Percentiles rank a stretch among this genome's conserved stretches.
phyloP scores from a whole-genome alignment of 2,797 vertebrate genomes.

The Sphaeramia orbicularis region DNA sequence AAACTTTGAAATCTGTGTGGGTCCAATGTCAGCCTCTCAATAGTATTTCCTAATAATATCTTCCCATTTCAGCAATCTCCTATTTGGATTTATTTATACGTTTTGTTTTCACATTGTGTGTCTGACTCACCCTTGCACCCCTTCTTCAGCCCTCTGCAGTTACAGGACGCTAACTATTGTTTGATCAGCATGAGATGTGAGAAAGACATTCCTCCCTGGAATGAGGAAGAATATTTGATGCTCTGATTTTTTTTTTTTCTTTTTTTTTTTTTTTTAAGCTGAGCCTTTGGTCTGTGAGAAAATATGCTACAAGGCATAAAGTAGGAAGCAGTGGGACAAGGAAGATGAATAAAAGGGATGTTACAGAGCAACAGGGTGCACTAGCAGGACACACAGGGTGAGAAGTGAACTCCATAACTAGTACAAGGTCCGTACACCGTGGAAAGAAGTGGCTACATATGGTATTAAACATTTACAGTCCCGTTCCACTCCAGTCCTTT shows the following conservation, averaged over 20 bases:
- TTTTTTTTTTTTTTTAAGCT: constrained; percentile 40
- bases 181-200: constrained; percentile 68
- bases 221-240: constrained; percentile 62
- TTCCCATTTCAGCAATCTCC: constrained; percentile 20
- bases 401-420: constrained; percentile 36
- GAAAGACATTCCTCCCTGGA: constrained; percentile 63
- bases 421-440: constrained; percentile 60
- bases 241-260: constrained; percentile 42
- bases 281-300: constrained; percentile 43
- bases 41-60: constrained; percentile 9
- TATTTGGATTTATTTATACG: constrained; percentile 26
- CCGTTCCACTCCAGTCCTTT: constrained; percentile 27
- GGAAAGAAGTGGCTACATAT: constrained; percentile 18
- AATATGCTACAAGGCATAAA: constrained; percentile 32
- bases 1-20: constrained; percentile 12
- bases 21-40: constrained; percentile 1
- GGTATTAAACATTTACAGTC: constrained; percentile 75
- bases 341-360: constrained; percentile 37
- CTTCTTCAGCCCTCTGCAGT: constrained; percentile 7
- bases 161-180: constrained; percentile 44
- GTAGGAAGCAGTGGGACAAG: constrained; percentile 26
- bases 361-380: constrained; percentile 45
- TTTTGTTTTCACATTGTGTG: constrained; percentile 10
- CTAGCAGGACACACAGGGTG: constrained; percentile 33
- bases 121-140: constrained; percentile 39